Conservation (phyloP, 2,888 invertebrate genomes). For the Habrosyne pyritoides region DNA sequence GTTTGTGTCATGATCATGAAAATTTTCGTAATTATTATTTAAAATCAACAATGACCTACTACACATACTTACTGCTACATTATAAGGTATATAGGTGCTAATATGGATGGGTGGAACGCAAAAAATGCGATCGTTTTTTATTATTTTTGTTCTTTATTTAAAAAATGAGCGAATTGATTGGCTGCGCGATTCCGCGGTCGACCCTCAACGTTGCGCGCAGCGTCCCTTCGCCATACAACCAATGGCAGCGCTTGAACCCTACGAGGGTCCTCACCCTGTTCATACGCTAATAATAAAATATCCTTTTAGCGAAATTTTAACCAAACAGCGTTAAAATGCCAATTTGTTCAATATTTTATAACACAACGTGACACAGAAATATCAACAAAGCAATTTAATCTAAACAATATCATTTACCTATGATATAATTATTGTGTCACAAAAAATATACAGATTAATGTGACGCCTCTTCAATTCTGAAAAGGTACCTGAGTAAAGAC, state of each 20-base stretch:
- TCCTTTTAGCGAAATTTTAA: conserved; percentile 31
- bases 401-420: no score
- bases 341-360: not conserved
- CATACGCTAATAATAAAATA: conserved; percentile 42
- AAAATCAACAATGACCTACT: no score
- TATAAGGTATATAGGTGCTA: conserved; percentile 54
- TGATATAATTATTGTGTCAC: no score
- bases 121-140: conserved; percentile 70
- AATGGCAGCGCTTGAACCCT: conserved; percentile 52
- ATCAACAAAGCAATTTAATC: no score
- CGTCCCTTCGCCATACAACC: conserved; percentile 57
- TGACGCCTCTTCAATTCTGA: no score
- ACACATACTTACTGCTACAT: conserved; percentile 16
- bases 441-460: no score
- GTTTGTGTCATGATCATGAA: no score
- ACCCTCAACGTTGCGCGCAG: conserved; percentile 55
- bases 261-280: conserved; percentile 75
- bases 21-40: no score
- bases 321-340: conserved; percentile 1
- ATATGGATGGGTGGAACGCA: conserved; percentile 40
- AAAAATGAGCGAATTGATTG: conserved; percentile 82
- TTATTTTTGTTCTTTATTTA: conserved; percentile 78
- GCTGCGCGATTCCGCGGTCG: conserved; percentile 63
- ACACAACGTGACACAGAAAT: no score
- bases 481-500: no score